Conservation (phyloP, 2,797 vertebrate genomes). For the Halcyon chelicuti region DNA sequence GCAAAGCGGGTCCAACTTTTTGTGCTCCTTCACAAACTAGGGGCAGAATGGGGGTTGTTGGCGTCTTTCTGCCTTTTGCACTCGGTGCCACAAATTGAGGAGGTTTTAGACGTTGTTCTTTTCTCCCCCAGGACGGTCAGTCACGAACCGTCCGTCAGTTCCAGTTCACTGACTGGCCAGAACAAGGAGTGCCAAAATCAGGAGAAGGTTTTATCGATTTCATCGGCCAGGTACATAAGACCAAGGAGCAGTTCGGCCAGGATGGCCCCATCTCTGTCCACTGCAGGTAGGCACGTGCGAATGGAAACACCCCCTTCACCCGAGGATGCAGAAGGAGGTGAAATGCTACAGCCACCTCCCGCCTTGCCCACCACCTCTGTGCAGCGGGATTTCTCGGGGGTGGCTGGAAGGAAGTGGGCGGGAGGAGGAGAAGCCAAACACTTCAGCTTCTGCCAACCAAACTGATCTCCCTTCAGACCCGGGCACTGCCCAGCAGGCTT, state of each 20-base stretch:
- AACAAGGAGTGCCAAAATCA: constrained; percentile 97
- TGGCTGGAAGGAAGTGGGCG: not conserved
- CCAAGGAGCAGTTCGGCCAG: constrained; percentile 99
- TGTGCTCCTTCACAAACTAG: not conserved
- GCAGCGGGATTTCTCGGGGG: not conserved
- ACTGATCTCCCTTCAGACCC: not conserved
- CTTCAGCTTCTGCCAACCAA: not conserved
- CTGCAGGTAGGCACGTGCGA: constrained; percentile 85
- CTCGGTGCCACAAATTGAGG: rapidly evolving
- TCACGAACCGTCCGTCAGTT: constrained; percentile 97
- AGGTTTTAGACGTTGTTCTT: rapidly evolving
- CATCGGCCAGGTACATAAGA: constrained; percentile 98
- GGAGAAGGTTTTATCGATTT: constrained; percentile 98
- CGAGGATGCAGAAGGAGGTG: not conserved
- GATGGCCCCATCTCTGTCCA: constrained; percentile 97
- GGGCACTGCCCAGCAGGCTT: not conserved
- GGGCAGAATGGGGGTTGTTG: not conserved
- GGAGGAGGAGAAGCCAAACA: not conserved
- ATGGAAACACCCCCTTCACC: rapidly evolving
- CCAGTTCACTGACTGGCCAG: constrained; percentile 98
- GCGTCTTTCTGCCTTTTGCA: not conserved
- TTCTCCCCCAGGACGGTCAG: constrained; percentile 88
- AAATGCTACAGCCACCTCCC: rapidly evolving
- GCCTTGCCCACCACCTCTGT: not conserved
- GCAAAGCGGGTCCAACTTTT: not conserved